Conservation (phyloP, 1,140 invertebrate species). For the Ladona fulva region DNA sequence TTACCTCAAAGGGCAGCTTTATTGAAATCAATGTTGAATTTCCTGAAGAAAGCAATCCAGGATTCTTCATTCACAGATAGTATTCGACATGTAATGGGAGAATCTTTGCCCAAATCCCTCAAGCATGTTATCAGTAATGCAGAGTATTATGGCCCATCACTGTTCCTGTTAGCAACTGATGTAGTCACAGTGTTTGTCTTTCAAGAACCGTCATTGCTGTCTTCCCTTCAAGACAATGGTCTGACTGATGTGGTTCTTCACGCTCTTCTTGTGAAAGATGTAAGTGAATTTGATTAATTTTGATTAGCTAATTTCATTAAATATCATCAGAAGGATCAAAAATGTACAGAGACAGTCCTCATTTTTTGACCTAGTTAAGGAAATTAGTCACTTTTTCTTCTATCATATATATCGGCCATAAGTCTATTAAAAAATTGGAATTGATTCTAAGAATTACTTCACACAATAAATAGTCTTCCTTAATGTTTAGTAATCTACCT, state of each 20-base stretch:
- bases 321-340: too few species aligned
- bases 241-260: conserved; percentile 84
- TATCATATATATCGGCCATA: too few species aligned
- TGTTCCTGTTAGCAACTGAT: conserved; percentile 83
- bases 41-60: conserved; percentile 78
- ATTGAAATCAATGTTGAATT: conserved; percentile 83
- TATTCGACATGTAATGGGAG: conserved; percentile 86
- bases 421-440: too few species aligned
- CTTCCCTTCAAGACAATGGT: conserved; percentile 77
- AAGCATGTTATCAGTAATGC: conserved; percentile 89
- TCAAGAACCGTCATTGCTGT: conserved; percentile 82
- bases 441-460: too few species aligned
- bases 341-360: too few species aligned
- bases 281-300: conserved; percentile 30
- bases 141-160: conserved; percentile 83
- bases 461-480: too few species aligned
- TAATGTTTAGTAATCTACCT: too few species aligned
- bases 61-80: conserved; percentile 72
- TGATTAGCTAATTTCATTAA: too few species aligned
- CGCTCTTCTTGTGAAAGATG: conserved; percentile 78
- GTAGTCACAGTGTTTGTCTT: conserved; percentile 89
- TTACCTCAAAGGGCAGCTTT: conserved; percentile 76
- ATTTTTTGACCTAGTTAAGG: too few species aligned
- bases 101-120: conserved; percentile 68
- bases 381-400: too few species aligned